Conservation (phyloP, 2,888 invertebrate species). For the Thymelicus acteon region DNA sequence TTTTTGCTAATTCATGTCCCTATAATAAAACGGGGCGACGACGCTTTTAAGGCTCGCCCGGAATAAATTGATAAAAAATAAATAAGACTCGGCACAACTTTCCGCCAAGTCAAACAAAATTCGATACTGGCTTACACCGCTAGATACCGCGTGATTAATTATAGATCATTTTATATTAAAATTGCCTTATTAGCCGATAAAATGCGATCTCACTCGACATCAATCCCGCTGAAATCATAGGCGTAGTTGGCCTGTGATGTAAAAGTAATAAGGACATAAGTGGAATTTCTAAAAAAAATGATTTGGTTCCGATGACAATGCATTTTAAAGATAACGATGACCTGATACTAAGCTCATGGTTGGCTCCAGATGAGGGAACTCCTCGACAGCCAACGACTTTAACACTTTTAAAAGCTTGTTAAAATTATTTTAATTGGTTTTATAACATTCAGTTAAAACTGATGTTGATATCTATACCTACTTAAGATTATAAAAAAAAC, state of each 20-base stretch:
- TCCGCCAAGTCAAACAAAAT: conserved; percentile 78
- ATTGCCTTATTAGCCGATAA: conserved; percentile 34
- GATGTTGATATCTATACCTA: no score
- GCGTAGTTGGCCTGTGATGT: background rate
- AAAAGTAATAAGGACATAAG: background rate
- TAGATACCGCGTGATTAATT: conserved; percentile 70
- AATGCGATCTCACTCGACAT: conserved; percentile 29
- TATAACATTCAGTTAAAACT: no score
- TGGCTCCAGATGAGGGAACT: no score
- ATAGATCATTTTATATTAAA: conserved; percentile 42
- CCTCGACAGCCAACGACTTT: no score
- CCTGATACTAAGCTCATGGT: no score
- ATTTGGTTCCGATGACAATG: no score
- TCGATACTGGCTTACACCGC: conserved; percentile 63
- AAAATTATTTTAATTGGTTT: no score
- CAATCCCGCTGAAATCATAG: background rate
- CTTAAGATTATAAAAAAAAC: no score
- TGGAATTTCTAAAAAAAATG: no score
- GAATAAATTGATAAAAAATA: conserved; percentile 83
- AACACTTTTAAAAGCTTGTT: no score
- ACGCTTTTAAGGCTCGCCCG: conserved; percentile 75
- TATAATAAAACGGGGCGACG: conserved; percentile 83
- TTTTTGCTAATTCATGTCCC: conserved; percentile 88
- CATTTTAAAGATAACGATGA: no score
- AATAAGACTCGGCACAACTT: conserved; percentile 75